Conservation (phyloP, 2,888 invertebrate species). For the Cryptops parisi region DNA sequence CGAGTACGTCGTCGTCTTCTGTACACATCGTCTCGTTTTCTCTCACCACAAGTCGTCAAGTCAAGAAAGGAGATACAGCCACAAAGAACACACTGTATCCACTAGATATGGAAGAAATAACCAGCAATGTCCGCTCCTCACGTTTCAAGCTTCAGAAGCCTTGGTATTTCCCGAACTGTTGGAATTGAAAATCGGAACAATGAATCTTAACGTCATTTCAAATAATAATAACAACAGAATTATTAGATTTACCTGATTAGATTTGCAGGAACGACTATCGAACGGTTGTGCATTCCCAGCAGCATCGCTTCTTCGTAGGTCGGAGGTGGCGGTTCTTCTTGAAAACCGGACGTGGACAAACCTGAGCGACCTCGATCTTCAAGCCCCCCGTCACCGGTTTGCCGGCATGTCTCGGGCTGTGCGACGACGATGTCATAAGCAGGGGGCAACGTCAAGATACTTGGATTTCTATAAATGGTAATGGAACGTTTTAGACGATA, state of each 20-base stretch:
- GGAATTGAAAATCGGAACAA: not conserved
- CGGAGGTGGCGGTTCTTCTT: constrained; percentile 21
- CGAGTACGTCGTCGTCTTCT: too few relatives aligned
- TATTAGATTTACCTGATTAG: constrained; percentile 2
- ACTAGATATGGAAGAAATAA: too few relatives aligned
- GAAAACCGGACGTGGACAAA: not conserved
- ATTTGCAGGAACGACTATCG: not conserved
- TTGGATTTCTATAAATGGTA: constrained; percentile 20
- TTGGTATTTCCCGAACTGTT: too few relatives aligned
- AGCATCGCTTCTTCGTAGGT: constrained; percentile 22
- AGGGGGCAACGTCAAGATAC: constrained; percentile 20
- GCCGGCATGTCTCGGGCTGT: constrained; percentile 15
- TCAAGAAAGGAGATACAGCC: too few relatives aligned
- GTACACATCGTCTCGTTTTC: too few relatives aligned
- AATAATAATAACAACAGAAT: constrained; percentile 2
- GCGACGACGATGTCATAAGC: constrained; percentile 21
- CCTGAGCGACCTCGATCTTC: not conserved
- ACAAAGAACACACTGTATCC: too few relatives aligned
- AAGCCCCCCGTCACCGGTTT: constrained; percentile 4
- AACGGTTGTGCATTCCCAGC: constrained; percentile 16
- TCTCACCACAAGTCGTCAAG: too few relatives aligned
- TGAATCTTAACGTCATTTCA: not conserved
- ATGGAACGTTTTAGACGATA: not conserved
- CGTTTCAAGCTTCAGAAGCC: too few relatives aligned
- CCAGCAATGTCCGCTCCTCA: too few relatives aligned